Evolutionary conservation across 2,888 invertebrate genomes (phyloP), one percentile per base, ranked within the genome.

Genomic region (Caenorhabditis zanzibari): DNA sequence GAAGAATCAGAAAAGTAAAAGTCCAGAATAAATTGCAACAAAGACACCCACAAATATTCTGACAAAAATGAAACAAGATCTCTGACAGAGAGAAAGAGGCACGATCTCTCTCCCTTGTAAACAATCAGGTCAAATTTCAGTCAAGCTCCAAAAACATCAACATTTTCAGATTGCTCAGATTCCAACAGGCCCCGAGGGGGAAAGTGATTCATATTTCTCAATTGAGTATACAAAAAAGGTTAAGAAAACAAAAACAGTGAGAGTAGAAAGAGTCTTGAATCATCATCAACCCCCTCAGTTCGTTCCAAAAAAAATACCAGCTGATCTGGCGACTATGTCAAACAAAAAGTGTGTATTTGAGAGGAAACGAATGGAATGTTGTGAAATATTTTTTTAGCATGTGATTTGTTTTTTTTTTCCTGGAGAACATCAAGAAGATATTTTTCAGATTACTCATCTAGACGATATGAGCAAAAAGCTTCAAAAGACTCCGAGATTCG

Each of bases 121-220:
- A 75, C 66, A 75, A 58, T 66, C 66, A 66, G 66, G 54, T 75
- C 74, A 64, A 56, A 56, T 74, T 74, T 74, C 74, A 54, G 49
- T 6, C n/a, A 16, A 3, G 26, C 22, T 49, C 47, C 6, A 32
- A 32, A 49, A 66, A 49, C 49, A 63, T 44, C 54, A 22, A 32
- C 28, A 22, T 59, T 22, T 38, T 38, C 59, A 38, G 22, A 38
- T 38, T 41, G 2, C n/a, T 24, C 19, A n/a, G 47, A 47, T 19
- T 19, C 47, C 19, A 19, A 7, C 19, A 47, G 19, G 0, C n/a
- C 19, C 19, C n/a, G 19, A 47, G 26, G 9, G 7, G 6, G 54
- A n/a, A n/a, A n/a, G n/a, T n/a, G n/a, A n/a, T n/a, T n/a, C n/a
- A n/a, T n/a, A n/a, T n/a, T n/a, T n/a, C n/a, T 26, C 22, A 32